Evolutionary conservation across 2,113 vertebrate genomes (phyloP).

Genomic region (Heptranchias perlo): DNA sequence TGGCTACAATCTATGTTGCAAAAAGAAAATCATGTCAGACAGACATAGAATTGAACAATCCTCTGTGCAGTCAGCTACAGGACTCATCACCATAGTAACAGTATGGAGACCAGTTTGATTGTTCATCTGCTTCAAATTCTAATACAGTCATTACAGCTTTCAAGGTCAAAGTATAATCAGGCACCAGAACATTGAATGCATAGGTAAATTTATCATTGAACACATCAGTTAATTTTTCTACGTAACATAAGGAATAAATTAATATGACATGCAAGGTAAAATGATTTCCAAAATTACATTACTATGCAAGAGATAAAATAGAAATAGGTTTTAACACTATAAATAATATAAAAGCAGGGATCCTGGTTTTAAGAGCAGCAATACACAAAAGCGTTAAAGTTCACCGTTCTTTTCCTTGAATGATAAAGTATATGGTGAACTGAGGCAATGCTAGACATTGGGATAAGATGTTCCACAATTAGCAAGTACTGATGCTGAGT

Average conservation of each 20-base stretch:
- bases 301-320: not conserved
- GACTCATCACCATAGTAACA: conserved; percentile 33
- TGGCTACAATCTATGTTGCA: conserved; percentile 9
- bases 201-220: not conserved
- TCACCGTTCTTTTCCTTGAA: not conserved
- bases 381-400: not conserved
- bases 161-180: conserved; percentile 33
- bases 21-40: conserved; percentile 30
- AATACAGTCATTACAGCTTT: conserved; percentile 34
- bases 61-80: conserved; percentile 32
- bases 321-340: not conserved
- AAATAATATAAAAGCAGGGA: not conserved
- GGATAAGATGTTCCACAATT: conserved; percentile 11
- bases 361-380: not conserved
- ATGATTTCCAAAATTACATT: conserved; percentile 11
- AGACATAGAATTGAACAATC: conserved; percentile 33
- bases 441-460: not conserved
- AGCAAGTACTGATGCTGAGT: too few relatives aligned
- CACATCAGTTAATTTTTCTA: not conserved
- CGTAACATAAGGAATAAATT: not conserved
- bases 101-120: conserved; percentile 30
- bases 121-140: conserved; percentile 37
- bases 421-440: not conserved
- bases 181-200: conserved; percentile 10
- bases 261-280: not conserved